Conservation (phyloP, 2,113 vertebrate species). For the Entomyzon cyanotis region DNA sequence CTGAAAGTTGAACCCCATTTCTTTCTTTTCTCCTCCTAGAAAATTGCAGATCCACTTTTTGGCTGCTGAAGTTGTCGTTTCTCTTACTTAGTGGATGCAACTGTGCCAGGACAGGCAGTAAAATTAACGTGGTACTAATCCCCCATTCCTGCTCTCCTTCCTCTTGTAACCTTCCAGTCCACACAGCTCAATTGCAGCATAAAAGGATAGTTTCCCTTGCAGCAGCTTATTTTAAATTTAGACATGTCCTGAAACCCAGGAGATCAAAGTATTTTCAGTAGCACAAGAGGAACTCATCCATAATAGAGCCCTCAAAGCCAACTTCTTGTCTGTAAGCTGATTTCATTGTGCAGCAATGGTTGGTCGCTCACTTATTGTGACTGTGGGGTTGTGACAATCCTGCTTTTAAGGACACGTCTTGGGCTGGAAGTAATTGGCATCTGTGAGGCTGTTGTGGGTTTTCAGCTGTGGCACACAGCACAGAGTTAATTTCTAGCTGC, state of each 20-base stretch:
- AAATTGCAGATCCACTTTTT: background rate
- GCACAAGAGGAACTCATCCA: background rate
- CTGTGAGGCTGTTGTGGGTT: background rate
- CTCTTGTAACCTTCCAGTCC: background rate
- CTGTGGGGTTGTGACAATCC: background rate
- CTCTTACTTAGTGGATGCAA: background rate
- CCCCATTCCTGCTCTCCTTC: background rate
- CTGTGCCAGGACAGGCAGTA: background rate
- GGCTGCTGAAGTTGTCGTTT: background rate
- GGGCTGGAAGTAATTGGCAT: background rate
- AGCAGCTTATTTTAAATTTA: slow-evolving; percentile 6
- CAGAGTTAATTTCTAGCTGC: background rate
- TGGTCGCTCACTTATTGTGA: rapidly evolving
- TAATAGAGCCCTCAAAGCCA: background rate
- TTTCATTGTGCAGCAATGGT: background rate
- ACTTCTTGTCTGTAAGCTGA: background rate
- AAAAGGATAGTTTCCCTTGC: background rate
- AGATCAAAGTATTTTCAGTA: background rate
- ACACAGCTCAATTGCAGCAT: background rate
- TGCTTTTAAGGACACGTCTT: background rate
- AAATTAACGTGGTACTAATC: background rate
- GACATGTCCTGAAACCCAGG: background rate
- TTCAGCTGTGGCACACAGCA: background rate
- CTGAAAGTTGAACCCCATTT: background rate
- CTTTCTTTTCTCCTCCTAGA: background rate